These are phyloP conservation scores for Danio tinwini DNA, from an alignment of 2,797 vertebrate genomes.

Conservation along the genomic window DNA sequence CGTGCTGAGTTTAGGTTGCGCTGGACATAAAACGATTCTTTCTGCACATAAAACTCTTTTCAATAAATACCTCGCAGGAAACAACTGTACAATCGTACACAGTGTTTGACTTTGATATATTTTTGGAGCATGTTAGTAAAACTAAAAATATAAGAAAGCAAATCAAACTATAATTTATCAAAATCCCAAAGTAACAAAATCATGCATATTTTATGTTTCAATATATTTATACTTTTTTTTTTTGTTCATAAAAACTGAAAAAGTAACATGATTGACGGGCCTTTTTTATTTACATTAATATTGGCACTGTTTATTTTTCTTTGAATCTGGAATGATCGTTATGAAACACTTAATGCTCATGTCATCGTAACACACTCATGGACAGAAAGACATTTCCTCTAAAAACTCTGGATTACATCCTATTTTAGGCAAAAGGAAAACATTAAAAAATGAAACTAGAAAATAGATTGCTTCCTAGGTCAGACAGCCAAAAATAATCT, in stretches of 20 bases:
- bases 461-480: slow-evolving; percentile 60
- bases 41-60: slow-evolving; percentile 75
- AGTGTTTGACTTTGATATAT: slow-evolving; percentile 82
- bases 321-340: slow-evolving; percentile 76
- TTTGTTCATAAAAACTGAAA: slow-evolving; percentile 72
- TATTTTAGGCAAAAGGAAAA: slow-evolving; percentile 64
- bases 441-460: slow-evolving; percentile 55
- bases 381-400: slow-evolving; percentile 67
- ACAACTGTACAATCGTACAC: slow-evolving; percentile 83
- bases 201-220: slow-evolving; percentile 79
- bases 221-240: slow-evolving; percentile 39
- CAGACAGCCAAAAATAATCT: slow-evolving; percentile 62
- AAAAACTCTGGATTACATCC: slow-evolving; percentile 67
- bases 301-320: slow-evolving; percentile 65
- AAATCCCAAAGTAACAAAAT: slow-evolving; percentile 83
- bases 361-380: slow-evolving; percentile 69
- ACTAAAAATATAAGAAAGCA: slow-evolving; percentile 76
- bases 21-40: slow-evolving; percentile 54
- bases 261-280: slow-evolving; percentile 64
- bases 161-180: slow-evolving; percentile 68
- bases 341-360: slow-evolving; percentile 72
- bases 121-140: slow-evolving; percentile 82
- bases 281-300: slow-evolving; percentile 56
- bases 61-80: slow-evolving; percentile 82
- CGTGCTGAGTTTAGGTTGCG: slow-evolving; percentile 62